Base-by-base conservation (phyloP, 2,797 vertebrate genomes). In the Chloroceryle inda region DNA sequence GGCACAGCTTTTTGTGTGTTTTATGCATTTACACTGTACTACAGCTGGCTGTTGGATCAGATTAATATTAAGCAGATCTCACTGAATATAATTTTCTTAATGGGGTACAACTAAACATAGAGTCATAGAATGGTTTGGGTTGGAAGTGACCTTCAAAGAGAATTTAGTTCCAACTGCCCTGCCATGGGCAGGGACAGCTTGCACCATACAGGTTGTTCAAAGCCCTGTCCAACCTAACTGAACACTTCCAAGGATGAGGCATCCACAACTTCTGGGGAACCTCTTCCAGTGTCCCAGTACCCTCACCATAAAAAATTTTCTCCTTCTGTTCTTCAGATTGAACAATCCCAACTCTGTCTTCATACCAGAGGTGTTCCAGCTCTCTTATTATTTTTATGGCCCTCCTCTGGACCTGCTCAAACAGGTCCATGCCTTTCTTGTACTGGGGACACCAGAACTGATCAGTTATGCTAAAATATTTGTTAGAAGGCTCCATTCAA, bases 61-160 rank as follows among this genome's bases (percentile, higher is more conserved):
- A 21, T 5, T 62, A 19, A 38, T 31, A 38, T 42, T 56, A 56
- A 85, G 24, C 7, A n/a, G 10, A 8, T 61, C 27, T 42, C 5
- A 9, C 4, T 38, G n/a, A 81, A 38, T 1, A 9, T 26, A 8
- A 27, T 47, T 88, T 78, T 71, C 33, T 37, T 67, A 35, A 6
- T 1, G 0, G 3, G 0, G 2, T 55, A 33, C 7, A 63, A 33
- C 1, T 22, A 16, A 72, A 49, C 22, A 16, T 5, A 40, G 21
- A 80, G 71, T 52, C 11, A 38, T 19, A 63, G 56, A 72, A 22
- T 5, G 10, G 19, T 61, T 40, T 59, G 24, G 6, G 11, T 67
- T 24, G 24, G 13, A 61, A 67, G 3, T 5, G 8, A 23, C 12
- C 20, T 61, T 85, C 4, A 8, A 85, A 59, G 26, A 50, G 23